phyloP scores from a whole-genome alignment of 2,113 vertebrate genomes.

The Tupaia tana region DNA sequence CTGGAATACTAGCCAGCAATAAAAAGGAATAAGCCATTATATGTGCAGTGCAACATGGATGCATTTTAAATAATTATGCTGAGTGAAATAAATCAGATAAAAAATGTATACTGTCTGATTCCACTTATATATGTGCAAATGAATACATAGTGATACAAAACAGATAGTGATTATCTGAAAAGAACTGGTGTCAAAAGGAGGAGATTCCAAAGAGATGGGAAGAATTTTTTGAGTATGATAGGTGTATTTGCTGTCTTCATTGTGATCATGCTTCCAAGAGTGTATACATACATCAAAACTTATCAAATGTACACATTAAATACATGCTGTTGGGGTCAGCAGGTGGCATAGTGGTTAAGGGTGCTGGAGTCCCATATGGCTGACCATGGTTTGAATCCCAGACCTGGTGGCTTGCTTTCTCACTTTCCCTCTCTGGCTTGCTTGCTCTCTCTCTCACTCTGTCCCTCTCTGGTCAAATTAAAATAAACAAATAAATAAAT shows the following conservation, averaged over 20 bases:
- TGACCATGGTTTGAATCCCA: no score
- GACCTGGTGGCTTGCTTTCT: no score
- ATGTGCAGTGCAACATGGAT: background rate
- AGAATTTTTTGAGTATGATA: background rate
- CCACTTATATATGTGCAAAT: background rate
- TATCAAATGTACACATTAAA: background rate
- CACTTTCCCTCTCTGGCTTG: no score
- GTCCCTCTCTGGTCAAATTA: no score
- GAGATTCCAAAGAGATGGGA: background rate
- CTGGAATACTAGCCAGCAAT: background rate
- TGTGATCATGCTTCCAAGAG: background rate
- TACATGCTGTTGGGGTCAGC: no score
- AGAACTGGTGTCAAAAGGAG: no score
- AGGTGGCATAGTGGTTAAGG: no score
- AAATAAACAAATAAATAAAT: no score
- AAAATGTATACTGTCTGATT: background rate
- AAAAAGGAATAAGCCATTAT: background rate
- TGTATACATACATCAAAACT: background rate
- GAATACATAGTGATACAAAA: background rate
- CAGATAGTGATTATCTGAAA: background rate
- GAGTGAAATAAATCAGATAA: background rate
- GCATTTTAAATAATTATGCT: constrained; percentile 21
- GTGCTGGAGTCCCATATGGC: no score
- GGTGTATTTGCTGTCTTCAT: background rate
- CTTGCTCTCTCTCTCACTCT: no score